These are phyloP conservation scores for Phaethornis superciliosus DNA, from an alignment of 2,113 vertebrate genomes.

Conservation along the genomic window DNA sequence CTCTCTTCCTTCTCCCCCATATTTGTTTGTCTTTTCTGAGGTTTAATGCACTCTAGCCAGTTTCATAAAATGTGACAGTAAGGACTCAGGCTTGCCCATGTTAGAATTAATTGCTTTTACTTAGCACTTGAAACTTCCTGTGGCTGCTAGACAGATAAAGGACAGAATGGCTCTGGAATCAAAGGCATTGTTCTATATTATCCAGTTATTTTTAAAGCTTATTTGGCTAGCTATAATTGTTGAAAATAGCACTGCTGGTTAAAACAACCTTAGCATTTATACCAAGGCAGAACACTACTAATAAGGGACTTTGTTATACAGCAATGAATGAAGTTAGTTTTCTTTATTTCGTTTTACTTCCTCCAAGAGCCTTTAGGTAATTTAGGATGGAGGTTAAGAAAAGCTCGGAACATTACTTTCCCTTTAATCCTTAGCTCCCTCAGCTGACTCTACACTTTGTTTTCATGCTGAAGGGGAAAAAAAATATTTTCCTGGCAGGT, in stretches of 20 bases:
- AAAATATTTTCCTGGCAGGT: constrained; percentile 69
- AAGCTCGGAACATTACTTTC: not conserved
- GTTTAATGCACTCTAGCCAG: not conserved
- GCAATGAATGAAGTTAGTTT: not conserved
- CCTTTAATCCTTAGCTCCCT: constrained; percentile 30
- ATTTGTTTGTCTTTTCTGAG: constrained; percentile 8
- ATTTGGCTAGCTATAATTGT: not conserved
- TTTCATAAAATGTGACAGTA: not conserved
- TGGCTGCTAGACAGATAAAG: constrained; percentile 10
- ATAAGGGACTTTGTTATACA: not conserved
- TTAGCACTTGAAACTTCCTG: not conserved
- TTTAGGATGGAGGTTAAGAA: not conserved
- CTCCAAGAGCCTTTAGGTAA: not conserved
- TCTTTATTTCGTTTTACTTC: not conserved
- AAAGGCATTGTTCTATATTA: not conserved
- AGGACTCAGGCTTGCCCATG: not conserved
- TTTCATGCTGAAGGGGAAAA: constrained; percentile 60
- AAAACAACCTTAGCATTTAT: not conserved
- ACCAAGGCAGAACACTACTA: not conserved
- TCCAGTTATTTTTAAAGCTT: not conserved
- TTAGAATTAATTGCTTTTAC: not conserved
- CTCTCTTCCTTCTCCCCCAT: not conserved
- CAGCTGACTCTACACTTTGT: constrained; percentile 57
- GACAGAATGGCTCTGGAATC: not conserved
- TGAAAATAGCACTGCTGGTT: not conserved